Percentiles rank a stretch among this genome's conserved stretches.
Conservation (phyloP, 2,113 vertebrate species). For the Pterocles burchelli region DNA sequence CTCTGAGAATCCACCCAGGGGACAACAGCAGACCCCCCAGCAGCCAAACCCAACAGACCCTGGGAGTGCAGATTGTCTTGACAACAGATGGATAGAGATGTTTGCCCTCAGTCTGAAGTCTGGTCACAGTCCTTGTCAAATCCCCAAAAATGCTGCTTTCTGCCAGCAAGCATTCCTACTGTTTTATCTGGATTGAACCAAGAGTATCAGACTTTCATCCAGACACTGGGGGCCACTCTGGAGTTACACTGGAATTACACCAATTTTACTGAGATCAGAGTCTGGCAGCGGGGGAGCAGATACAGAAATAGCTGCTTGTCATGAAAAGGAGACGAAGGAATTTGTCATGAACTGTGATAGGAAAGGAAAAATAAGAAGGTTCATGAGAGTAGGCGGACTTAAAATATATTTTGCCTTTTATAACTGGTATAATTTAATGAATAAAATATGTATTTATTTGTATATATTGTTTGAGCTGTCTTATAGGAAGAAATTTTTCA, state of each 20-base stretch:
- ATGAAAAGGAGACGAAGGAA: conserved; percentile 38
- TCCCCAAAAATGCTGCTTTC: conserved; percentile 37
- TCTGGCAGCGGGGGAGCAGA: conserved; percentile 42
- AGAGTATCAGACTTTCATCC: conserved; percentile 27
- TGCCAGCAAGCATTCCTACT: conserved; percentile 59
- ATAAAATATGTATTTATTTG: not conserved
- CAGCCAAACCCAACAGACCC: conserved; percentile 51
- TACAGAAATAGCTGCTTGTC: conserved; percentile 31
- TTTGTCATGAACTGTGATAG: not conserved
- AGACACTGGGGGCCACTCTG: conserved; percentile 57
- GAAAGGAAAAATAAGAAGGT: not conserved
- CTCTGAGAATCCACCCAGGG: not conserved
- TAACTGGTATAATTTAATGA: not conserved
- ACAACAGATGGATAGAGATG: conserved; percentile 12
- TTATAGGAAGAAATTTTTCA: too few species aligned
- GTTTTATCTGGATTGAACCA: conserved; percentile 50
- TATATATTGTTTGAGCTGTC: not conserved
- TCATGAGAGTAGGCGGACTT: not conserved
- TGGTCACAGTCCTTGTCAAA: conserved; percentile 51
- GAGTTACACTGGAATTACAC: conserved; percentile 46
- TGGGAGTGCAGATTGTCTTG: conserved; percentile 17
- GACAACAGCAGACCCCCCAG: not conserved
- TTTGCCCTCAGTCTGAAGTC: conserved; percentile 52
- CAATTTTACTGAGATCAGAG: conserved; percentile 51
- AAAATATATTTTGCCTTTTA: not conserved